phyloP scores from a whole-genome alignment of 2,888 invertebrate species.

The Hecatera dysodea region DNA sequence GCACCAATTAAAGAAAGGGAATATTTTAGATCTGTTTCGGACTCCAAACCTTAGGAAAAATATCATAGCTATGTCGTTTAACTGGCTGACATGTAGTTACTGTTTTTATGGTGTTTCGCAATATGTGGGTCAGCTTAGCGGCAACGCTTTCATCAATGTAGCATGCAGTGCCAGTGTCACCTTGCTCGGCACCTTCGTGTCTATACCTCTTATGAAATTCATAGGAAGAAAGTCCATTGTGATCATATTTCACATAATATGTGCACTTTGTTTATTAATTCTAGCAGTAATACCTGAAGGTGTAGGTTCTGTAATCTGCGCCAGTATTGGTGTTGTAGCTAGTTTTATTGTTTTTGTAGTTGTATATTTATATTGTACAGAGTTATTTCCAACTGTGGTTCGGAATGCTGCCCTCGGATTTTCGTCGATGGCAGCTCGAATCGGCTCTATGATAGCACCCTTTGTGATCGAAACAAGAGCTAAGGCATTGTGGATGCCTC shows the following conservation, averaged over 20 bases:
- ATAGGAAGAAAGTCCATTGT: constrained; percentile 93
- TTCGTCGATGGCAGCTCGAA: constrained; percentile 96
- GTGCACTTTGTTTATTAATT: constrained; percentile 91
- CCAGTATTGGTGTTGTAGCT: constrained; percentile 94
- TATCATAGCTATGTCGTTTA: constrained; percentile 93
- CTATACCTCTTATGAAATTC: constrained; percentile 92
- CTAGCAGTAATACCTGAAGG: constrained; percentile 90
- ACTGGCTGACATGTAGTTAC: constrained; percentile 96
- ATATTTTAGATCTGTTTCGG: constrained; percentile 92
- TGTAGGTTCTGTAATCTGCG: constrained; percentile 90
- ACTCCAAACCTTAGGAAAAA: constrained; percentile 93
- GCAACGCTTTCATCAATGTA: constrained; percentile 95
- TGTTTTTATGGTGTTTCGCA: constrained; percentile 95
- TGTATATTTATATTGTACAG: constrained; percentile 96
- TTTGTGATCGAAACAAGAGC: constrained; percentile 92
- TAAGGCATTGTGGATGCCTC: constrained; percentile 91
- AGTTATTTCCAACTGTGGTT: constrained; percentile 97
- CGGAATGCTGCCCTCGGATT: constrained; percentile 96
- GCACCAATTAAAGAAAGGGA: constrained; percentile 86
- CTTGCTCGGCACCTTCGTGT: constrained; percentile 90
- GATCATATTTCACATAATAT: constrained; percentile 91
- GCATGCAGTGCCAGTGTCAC: constrained; percentile 93
- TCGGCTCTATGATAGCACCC: constrained; percentile 96
- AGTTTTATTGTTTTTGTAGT: constrained; percentile 96
- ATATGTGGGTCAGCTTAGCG: constrained; percentile 94